These are phyloP conservation scores for Agriopis leucophaearia DNA, from an alignment of 2,888 invertebrate genomes.

Conservation along the genomic window DNA sequence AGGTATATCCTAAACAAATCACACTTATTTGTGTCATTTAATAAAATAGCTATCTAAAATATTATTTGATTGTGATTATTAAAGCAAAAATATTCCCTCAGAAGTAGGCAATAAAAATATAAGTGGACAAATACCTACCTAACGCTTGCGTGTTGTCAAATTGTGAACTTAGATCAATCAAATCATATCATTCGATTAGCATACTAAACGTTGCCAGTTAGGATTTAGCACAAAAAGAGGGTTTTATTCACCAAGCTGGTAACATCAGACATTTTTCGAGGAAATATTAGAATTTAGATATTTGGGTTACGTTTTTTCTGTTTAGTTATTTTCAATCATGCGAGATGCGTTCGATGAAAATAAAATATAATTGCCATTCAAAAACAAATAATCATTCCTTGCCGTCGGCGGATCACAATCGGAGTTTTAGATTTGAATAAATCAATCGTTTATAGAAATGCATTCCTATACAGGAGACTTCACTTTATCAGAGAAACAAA, in stretches of 20 bases:
- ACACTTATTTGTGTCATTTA: too few species aligned
- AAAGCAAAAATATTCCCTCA: not conserved
- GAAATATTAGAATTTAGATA: constrained; percentile 68
- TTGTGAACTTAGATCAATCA: constrained; percentile 35
- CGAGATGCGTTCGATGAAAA: constrained; percentile 77
- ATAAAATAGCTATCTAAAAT: too few species aligned
- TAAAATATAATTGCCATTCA: constrained; percentile 85
- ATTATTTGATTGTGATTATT: not conserved
- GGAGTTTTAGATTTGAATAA: constrained; percentile 84
- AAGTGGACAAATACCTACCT: constrained; percentile 5
- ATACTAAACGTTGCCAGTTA: constrained; percentile 62
- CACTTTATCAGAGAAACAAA: constrained; percentile 2
- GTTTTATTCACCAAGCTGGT: constrained; percentile 57
- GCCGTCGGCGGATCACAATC: constrained; percentile 79
- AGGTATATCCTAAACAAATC: too few species aligned
- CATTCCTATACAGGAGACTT: constrained; percentile 71
- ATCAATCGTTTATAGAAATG: constrained; percentile 85
- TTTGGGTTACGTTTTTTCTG: constrained; percentile 30
- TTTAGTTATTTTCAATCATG: constrained; percentile 63
- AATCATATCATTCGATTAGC: constrained; percentile 59
- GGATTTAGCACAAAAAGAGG: constrained; percentile 46
- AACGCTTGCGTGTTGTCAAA: constrained; percentile 41
- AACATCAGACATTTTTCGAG: constrained; percentile 76
- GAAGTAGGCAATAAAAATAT: constrained; percentile 8
- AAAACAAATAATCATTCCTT: constrained; percentile 84